These are phyloP conservation scores for Mus pahari DNA, from an alignment of 2,113 vertebrate genomes.

Conservation along the genomic window DNA sequence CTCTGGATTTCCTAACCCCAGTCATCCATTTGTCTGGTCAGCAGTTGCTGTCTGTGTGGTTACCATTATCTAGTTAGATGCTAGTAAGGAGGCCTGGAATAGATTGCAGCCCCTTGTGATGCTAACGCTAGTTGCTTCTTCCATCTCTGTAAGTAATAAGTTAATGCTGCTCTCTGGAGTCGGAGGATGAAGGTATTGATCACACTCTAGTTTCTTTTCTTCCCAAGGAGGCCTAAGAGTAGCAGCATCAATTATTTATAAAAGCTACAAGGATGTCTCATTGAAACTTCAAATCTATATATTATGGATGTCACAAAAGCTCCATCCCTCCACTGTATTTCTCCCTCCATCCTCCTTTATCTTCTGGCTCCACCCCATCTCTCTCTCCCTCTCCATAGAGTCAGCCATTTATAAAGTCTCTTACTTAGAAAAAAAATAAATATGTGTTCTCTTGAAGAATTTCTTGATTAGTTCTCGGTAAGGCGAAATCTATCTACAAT, in stretches of 20 bases:
- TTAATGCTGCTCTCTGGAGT: neutral
- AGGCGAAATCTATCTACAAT: neutral
- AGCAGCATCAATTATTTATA: neutral
- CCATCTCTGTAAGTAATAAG: neutral
- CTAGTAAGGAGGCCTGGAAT: neutral
- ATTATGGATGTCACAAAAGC: neutral
- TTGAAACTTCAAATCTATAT: neutral
- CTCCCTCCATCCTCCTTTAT: neutral
- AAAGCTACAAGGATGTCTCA: neutral
- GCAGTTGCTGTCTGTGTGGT: neutral
- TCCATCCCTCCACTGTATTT: neutral
- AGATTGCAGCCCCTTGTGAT: neutral
- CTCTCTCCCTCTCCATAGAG: neutral
- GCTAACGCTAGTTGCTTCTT: neutral
- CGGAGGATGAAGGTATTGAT: neutral
- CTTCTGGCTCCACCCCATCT: neutral
- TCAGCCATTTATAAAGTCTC: neutral
- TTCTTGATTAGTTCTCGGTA: slow-evolving; percentile 37
- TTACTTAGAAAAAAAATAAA: neutral
- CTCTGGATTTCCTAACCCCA: neutral
- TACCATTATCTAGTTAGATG: neutral
- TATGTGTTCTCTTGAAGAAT: slow-evolving; percentile 4
- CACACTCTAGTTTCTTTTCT: neutral
- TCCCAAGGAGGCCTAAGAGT: neutral
- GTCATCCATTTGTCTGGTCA: neutral